Evolutionary conservation across 2,888 invertebrate species (phyloP), one percentile per base, ranked within the genome.

Genomic region (Sphecodes monilicornis): DNA sequence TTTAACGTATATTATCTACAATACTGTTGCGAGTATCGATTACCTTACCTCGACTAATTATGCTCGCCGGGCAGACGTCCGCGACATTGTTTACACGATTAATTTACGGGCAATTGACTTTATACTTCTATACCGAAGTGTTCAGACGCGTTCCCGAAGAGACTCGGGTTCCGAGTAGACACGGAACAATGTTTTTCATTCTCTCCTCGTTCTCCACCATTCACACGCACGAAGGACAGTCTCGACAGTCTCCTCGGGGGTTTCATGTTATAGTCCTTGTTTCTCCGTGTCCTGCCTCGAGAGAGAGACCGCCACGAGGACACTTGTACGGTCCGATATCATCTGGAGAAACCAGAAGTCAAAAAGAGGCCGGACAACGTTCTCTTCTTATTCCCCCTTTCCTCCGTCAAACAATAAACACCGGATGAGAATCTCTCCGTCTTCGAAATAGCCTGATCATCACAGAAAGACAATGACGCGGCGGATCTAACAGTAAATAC

Each of bases 71-170:
- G 79, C 69, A 72, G 60, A 50, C 70, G 68, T 71, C 76, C 74
- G 73, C 64, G 57, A 32, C 64, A 36, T 46, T 41, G 68, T 81
- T n/a, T 73, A 84, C 76, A 77, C 84, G 81, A 77, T 87, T 80
- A 82, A 82, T 81, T 80, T 50, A 87, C 74, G 82, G 66, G 76
- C 87, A 87, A 88, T 88, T 88, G 88, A 88, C 87, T 75, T 80
- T 75, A 79, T 85, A 76, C 66, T 66, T 32, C 66, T 66, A 66
- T 66, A 66, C 68, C 68, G 69, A 69, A 69, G 41, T 69, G 41
- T 69, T 69, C 66, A 68, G 70, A 78, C 77, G 66, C 80, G 36
- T 71, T 76, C 46, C n/a, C 39, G 78, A 72, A 68, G 36, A 72
- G 77, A 66, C 64, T 29, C 60, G 64, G 64, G 64, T 66, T 32